These are phyloP conservation scores for Lepidostoma basale DNA, from an alignment of 1,140 invertebrate species.

Conservation along the genomic window DNA sequence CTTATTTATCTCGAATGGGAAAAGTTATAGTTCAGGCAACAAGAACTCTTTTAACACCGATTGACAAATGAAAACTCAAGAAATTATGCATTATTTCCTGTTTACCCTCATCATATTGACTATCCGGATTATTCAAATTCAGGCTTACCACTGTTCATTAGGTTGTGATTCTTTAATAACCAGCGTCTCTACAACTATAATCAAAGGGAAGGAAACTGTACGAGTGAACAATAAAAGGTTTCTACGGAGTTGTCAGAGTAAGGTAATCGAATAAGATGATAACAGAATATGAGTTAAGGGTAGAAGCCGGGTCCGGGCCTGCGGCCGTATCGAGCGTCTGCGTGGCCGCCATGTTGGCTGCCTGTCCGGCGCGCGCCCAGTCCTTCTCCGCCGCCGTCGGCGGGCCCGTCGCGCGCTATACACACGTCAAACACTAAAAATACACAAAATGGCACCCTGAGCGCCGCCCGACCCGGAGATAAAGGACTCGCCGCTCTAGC, in stretches of 20 bases:
- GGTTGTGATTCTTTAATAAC: too few relatives aligned
- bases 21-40: too few relatives aligned
- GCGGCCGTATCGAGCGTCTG: conserved; percentile 42
- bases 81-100: too few relatives aligned
- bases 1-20: too few relatives aligned
- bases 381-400: conserved; percentile 50
- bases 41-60: too few relatives aligned
- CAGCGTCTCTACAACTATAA: too few relatives aligned
- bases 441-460: conserved; percentile 49
- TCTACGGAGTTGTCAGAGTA: neutral
- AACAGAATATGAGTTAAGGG: neutral
- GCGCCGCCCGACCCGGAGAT: conserved; percentile 55
- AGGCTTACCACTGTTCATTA: neutral
- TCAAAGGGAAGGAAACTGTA: neutral
- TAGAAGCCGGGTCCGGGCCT: conserved; percentile 25
- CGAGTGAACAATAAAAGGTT: neutral
- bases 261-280: neutral
- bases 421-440: conserved; percentile 53
- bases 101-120: too few relatives aligned
- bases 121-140: neutral
- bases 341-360: conserved; percentile 41
- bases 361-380: conserved; percentile 27
- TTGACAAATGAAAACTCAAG: too few relatives aligned
- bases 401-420: conserved; percentile 58
- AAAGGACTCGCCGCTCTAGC: conserved; percentile 30